These are phyloP conservation scores for Heliocidaris erythrogramma DNA, from an alignment of 35 echinoderm and acorn worm genomes.

Conservation along the genomic window DNA sequence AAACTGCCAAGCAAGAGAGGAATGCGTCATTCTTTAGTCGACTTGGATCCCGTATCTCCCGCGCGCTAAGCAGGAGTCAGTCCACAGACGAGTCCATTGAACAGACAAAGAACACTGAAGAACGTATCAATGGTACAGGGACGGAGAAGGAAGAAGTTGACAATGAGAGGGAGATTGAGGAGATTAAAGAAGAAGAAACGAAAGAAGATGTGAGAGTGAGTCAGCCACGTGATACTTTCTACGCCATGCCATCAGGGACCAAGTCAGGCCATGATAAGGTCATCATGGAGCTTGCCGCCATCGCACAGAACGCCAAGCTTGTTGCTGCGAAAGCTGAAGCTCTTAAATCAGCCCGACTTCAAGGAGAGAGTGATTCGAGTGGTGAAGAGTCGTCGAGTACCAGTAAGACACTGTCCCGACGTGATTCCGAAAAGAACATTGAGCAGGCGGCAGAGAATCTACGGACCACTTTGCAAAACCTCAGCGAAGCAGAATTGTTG, in stretches of 20 bases:
- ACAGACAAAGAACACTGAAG: not conserved
- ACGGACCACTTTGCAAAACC: not conserved
- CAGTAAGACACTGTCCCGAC: not conserved
- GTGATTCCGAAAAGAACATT: conserved; percentile 32
- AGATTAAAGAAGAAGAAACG: not conserved
- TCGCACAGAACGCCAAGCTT: not conserved
- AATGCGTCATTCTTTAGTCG: conserved; percentile 26
- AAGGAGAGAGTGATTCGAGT: not conserved
- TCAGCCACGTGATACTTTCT: not conserved
- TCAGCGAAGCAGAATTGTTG: not conserved
- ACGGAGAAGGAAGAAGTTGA: not conserved
- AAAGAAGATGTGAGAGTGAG: not conserved
- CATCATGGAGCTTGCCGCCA: conserved; percentile 4
- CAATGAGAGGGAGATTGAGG: not conserved
- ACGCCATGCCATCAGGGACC: not conserved
- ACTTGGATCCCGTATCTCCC: conserved; percentile 11
- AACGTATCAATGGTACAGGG: not conserved
- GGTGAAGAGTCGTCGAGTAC: not conserved
- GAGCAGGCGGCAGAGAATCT: conserved; percentile 24
- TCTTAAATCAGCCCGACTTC: not conserved
- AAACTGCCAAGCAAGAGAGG: not conserved
- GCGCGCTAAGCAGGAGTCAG: not conserved
- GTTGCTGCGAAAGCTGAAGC: conserved; percentile 20
- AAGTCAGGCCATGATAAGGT: conserved; percentile 21
- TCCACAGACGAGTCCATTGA: not conserved